Evolutionary conservation across 2,888 invertebrate genomes (phyloP).

Genomic region (Callyntrura guangdongensis): DNA sequence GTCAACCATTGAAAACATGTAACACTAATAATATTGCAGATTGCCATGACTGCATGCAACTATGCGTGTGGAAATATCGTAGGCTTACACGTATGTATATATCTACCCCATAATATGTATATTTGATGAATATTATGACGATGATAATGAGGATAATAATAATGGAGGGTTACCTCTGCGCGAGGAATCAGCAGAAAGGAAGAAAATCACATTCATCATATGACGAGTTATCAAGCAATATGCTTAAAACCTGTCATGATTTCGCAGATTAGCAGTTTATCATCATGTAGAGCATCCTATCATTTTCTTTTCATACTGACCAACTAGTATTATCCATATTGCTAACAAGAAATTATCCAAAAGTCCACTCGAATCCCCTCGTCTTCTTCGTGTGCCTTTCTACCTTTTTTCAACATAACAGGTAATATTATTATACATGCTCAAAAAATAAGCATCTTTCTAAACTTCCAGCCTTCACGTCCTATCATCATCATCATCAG

Average conservation of each 20-base stretch:
- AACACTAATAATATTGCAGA: constrained; percentile 55
- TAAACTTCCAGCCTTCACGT: constrained; percentile 17
- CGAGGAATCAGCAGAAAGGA: not conserved
- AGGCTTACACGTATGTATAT: constrained; percentile 30
- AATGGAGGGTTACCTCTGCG: constrained; percentile 61
- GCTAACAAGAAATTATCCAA: constrained; percentile 50
- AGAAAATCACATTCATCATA: constrained; percentile 72
- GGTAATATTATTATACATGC: not conserved
- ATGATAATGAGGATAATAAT: constrained; percentile 51
- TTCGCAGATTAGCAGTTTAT: constrained; percentile 80
- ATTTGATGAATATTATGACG: constrained; percentile 31
- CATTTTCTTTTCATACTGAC: constrained; percentile 75
- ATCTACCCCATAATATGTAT: constrained; percentile 20
- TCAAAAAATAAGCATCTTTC: constrained; percentile 16
- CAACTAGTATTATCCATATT: constrained; percentile 61
- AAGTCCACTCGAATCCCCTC: constrained; percentile 31
- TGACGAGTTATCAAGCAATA: constrained; percentile 78
- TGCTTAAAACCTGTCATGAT: constrained; percentile 80
- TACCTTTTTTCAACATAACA: not conserved
- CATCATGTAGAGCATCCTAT: constrained; percentile 77
- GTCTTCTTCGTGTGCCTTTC: constrained; percentile 30
- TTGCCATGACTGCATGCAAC: constrained; percentile 42
- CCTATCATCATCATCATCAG: not conserved
- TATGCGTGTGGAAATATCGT: not conserved
- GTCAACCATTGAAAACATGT: constrained; percentile 70